Conservation (phyloP, 2,113 vertebrate genomes). For the Stictonetta naevosa region DNA sequence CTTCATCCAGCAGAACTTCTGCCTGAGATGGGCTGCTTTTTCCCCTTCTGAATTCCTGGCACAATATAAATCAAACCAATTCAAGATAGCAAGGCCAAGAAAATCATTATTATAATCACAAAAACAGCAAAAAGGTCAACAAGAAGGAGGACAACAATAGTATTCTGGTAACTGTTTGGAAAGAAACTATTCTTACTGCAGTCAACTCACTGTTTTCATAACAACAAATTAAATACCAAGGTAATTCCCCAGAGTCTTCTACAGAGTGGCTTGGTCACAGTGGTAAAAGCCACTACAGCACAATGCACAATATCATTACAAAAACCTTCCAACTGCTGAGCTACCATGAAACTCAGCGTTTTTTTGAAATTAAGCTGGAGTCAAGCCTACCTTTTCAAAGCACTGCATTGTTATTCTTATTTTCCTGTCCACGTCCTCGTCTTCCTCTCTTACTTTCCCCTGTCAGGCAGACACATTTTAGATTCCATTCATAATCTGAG, state of each 20-base stretch:
- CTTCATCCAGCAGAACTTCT: constrained; percentile 18
- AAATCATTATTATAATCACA: constrained; percentile 55
- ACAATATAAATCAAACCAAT: constrained; percentile 49
- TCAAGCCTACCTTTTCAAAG: neutral
- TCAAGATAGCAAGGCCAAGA: constrained; percentile 41
- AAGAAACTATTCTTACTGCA: constrained; percentile 61
- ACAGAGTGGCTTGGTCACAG: neutral
- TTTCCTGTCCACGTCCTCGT: neutral
- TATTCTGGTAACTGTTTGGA: constrained; percentile 70
- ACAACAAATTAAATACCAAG: constrained; percentile 57
- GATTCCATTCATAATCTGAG: neutral
- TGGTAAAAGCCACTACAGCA: neutral
- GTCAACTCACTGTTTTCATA: constrained; percentile 61
- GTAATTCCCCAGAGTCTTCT: constrained; percentile 39
- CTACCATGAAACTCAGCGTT: accelerated
- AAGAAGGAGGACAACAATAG: constrained; percentile 62
- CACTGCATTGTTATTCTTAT: neutral
- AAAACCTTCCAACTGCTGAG: neutral
- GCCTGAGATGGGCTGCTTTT: neutral
- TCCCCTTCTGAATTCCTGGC: constrained; percentile 25
- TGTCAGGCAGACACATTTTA: neutral
- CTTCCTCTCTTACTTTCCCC: neutral
- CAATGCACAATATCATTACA: neutral
- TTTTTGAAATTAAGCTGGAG: neutral
- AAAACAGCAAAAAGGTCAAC: constrained; percentile 63